phyloP scores from a whole-genome alignment of 2,797 vertebrate genomes.

The Silurus aristotelis region DNA sequence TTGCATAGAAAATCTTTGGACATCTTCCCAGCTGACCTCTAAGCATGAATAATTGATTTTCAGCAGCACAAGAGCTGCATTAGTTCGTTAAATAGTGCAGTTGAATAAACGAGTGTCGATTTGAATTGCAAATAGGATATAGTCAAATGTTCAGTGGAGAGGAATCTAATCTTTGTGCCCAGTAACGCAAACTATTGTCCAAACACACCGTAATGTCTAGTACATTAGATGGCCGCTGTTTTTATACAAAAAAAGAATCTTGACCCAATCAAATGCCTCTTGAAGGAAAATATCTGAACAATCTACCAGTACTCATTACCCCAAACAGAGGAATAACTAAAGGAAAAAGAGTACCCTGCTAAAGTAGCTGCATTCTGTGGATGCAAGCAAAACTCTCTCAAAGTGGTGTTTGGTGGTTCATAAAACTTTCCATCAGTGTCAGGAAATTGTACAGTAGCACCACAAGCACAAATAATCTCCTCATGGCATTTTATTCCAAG shows the following conservation, averaged over 20 bases:
- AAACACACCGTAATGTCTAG: not conserved
- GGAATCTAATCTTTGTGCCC: not conserved
- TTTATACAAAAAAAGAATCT: too few relatives aligned
- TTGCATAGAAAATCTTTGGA: not conserved
- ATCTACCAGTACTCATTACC: not conserved
- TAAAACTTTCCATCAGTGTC: constrained; percentile 28
- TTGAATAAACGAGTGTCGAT: constrained; percentile 11
- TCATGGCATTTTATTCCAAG: not conserved
- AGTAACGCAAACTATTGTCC: not conserved
- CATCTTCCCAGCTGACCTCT: not conserved
- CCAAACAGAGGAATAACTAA: not conserved
- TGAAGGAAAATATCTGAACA: not conserved
- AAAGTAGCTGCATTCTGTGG: not conserved
- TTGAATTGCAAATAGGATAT: constrained; percentile 21
- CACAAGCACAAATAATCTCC: not conserved
- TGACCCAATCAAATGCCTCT: not conserved
- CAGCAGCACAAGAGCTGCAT: not conserved
- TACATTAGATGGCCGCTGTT: not conserved
- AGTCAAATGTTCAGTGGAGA: constrained; percentile 24
- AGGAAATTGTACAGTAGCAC: constrained; percentile 13
- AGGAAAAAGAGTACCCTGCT: not conserved
- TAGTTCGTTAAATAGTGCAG: constrained; percentile 30
- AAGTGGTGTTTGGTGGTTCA: not conserved
- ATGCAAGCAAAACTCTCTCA: constrained; percentile 31
- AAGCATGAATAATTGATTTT: constrained; percentile 19